Base-by-base conservation (phyloP, 2,888 invertebrate genomes). In the Pristionchus mayeri region DNA sequence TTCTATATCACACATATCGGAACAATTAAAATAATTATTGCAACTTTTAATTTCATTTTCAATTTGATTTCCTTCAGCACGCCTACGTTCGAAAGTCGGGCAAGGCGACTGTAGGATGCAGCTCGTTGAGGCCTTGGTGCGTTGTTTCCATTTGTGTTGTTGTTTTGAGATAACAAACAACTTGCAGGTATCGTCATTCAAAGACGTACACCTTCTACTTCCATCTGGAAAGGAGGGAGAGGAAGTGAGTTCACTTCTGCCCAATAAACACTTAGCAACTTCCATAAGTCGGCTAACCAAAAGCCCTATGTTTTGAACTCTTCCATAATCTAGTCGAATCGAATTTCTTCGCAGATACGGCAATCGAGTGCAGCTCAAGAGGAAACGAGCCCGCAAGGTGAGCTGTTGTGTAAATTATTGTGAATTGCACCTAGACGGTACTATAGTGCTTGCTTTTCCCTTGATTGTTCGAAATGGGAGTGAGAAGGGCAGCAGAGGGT, bases 201-300 rank as follows among this genome's bases (percentile, higher is more conserved):
- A 40, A 82, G 63, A 89, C 88, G 4, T 89, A 85, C 84, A 76
- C 88, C 37, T 90, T 89, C 89, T 88, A 90, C 83, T 90, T 90
- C 85, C 84, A 86, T 1, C 84, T 90, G 78, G 89, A 89, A 86
- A 85, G 86, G 30, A 86, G 89, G 30, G 85, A 87, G 7, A 84
- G 89, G 21, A 82, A 82, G 81, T 82, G 63, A 60, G 81, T n/a
- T n/a, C 6, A 27, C 3, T 24, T 57, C 3, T 24, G 37, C n/a
- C n/a, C n/a, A n/a, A n/a, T n/a, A 11, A 24, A 1, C 30, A 54
- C 2, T 79, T 34, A 13, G 7, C n/a, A n/a, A 54, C 4, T 60
- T 60, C 16, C 50, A 16, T 18, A 13, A n/a, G n/a, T n/a, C n/a
- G n/a, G n/a, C n/a, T n/a, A n/a, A n/a, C n/a, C n/a, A n/a, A n/a